Evolutionary conservation across 2,888 invertebrate genomes (phyloP).

Genomic region (Gastracanthus pulcherrimus): DNA sequence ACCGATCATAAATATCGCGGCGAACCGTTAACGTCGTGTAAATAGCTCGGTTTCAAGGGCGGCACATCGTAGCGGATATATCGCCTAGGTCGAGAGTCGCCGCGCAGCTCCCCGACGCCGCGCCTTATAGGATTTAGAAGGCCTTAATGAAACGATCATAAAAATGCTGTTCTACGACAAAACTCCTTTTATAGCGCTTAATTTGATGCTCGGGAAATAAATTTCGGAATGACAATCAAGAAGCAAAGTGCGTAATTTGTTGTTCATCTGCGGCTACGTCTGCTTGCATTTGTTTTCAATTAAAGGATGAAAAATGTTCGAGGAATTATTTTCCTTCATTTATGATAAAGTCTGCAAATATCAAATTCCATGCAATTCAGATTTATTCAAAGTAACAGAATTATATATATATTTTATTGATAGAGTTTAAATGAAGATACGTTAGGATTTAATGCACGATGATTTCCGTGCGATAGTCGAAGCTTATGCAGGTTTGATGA

Average conservation of each 20-base stretch:
- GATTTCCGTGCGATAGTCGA: not conserved
- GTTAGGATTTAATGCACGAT: not conserved
- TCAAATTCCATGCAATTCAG: not conserved
- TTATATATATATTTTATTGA: not conserved
- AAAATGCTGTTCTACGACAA: not conserved
- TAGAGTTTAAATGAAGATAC: constrained; percentile 3
- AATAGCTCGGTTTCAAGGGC: not conserved
- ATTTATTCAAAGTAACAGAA: not conserved
- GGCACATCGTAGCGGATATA: not conserved
- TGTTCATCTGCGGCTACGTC: not conserved
- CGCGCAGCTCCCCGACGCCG: too few relatives aligned
- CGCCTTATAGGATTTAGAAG: not conserved
- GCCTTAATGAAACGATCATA: not conserved
- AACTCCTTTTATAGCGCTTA: constrained; percentile 1
- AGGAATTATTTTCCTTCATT: not conserved
- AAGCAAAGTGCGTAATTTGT: not conserved
- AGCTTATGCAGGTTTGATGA: not conserved
- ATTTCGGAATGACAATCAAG: not conserved
- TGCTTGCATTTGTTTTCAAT: not conserved
- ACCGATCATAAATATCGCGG: not conserved
- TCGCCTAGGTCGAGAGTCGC: not conserved
- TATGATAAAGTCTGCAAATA: not conserved
- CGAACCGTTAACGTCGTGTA: constrained; percentile 21
- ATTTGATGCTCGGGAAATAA: not conserved
- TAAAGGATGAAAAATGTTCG: not conserved